Conservation (phyloP, 2,113 vertebrate species). For the Hippocampus mohnikei region DNA sequence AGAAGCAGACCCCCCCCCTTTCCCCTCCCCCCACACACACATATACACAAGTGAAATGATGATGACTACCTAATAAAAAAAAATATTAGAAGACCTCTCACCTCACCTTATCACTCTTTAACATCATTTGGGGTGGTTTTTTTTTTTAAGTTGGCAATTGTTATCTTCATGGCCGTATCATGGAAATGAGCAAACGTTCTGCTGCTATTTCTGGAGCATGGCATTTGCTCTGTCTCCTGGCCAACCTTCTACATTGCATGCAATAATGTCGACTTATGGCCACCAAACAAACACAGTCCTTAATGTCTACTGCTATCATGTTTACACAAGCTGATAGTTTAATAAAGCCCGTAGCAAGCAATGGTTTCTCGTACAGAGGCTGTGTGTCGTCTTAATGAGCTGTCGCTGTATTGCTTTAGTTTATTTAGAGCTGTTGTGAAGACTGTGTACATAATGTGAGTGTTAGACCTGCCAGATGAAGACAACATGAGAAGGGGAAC, state of each 20-base stretch:
- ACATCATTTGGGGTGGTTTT: constrained; percentile 9
- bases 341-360: constrained; percentile 36
- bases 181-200: constrained; percentile 55
- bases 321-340: constrained; percentile 43
- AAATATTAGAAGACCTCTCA: neutral
- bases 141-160: constrained; percentile 7
- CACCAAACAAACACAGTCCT: constrained; percentile 44
- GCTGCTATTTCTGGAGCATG: constrained; percentile 62
- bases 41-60: neutral
- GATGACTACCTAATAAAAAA: too few relatives aligned
- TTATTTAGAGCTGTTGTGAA: constrained; percentile 27
- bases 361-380: constrained; percentile 14
- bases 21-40: too few relatives aligned
- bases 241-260: constrained; percentile 36
- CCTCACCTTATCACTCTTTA: constrained; percentile 8
- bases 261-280: constrained; percentile 22
- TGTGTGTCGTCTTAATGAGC: constrained; percentile 36
- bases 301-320: constrained; percentile 36
- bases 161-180: constrained; percentile 58
- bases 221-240: constrained; percentile 52
- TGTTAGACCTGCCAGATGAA: neutral
- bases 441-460: constrained; percentile 29
- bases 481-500: neutral
- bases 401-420: constrained; percentile 42
- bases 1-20: too few relatives aligned